Evolutionary conservation across 2,797 vertebrate genomes (phyloP).

Genomic region (Chiropotes sagulatus): DNA sequence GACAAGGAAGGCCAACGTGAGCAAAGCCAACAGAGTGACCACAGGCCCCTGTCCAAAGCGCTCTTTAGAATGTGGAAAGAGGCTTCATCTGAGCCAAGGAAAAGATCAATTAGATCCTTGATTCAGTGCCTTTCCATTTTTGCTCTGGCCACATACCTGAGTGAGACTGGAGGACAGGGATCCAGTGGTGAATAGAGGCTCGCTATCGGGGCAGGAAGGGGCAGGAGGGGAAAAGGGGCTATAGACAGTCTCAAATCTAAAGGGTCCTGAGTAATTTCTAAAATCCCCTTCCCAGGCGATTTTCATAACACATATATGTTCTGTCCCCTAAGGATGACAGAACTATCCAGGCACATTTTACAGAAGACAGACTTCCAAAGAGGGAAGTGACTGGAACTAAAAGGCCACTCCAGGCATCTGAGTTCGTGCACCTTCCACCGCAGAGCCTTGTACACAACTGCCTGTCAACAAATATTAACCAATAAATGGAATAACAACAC

Average conservation of each 20-base stretch:
- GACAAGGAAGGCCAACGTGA: background rate
- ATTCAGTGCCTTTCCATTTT: background rate
- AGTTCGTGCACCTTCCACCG: background rate
- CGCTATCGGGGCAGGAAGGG: accelerated
- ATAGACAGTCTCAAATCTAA: background rate
- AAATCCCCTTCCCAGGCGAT: background rate
- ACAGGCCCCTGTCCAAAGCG: background rate
- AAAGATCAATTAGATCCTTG: background rate
- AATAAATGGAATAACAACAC: background rate
- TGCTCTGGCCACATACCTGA: background rate
- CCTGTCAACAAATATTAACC: background rate
- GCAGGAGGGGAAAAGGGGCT: background rate
- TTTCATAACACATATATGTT: background rate
- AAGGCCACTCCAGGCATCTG: background rate
- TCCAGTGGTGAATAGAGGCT: background rate
- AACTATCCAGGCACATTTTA: background rate
- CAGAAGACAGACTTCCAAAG: background rate
- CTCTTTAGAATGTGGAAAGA: background rate
- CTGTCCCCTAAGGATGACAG: background rate
- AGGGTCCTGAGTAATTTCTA: background rate
- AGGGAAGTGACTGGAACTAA: background rate
- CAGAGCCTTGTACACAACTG: background rate
- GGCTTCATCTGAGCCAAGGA: background rate
- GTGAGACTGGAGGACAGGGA: too few species aligned
- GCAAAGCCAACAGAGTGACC: background rate